phyloP scores from a whole-genome alignment of 2,888 invertebrate species.

The Tetheella fluctuosa region DNA sequence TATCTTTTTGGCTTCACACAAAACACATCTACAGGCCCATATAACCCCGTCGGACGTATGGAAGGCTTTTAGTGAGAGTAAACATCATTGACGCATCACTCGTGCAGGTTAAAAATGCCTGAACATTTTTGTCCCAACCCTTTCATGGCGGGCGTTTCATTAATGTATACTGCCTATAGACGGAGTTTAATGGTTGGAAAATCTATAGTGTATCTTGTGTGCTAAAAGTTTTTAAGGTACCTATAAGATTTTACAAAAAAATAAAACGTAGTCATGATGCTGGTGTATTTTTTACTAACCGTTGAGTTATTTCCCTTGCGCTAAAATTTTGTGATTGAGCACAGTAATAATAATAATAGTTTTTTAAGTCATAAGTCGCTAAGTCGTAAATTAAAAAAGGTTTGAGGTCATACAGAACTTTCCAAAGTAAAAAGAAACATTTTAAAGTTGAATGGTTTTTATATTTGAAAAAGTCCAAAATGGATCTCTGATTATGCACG shows the following conservation, averaged over 20 bases:
- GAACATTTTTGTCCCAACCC: constrained; percentile 58
- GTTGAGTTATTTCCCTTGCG: too few relatives aligned
- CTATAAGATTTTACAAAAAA: not conserved
- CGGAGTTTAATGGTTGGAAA: constrained; percentile 1
- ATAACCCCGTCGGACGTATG: constrained; percentile 47
- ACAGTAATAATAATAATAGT: too few relatives aligned
- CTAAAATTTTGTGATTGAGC: too few relatives aligned
- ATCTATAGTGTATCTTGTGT: not conserved
- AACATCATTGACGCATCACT: constrained; percentile 75
- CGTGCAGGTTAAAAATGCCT: constrained; percentile 62
- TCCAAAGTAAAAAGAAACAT: too few relatives aligned
- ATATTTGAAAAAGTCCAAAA: too few relatives aligned
- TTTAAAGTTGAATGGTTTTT: too few relatives aligned
- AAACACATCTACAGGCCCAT: constrained; percentile 38
- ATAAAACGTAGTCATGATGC: not conserved
- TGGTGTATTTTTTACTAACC: too few relatives aligned
- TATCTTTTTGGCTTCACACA: constrained; percentile 44
- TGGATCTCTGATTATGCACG: too few relatives aligned
- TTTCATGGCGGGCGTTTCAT: constrained; percentile 47
- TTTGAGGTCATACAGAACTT: too few relatives aligned
- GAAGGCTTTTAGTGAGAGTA: constrained; percentile 75
- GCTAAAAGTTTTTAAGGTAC: not conserved
- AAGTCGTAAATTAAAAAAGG: too few relatives aligned
- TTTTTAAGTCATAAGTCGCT: too few relatives aligned
- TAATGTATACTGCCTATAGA: constrained; percentile 20